phyloP scores from a whole-genome alignment of 2,797 vertebrate genomes.

The Acanthiza pusilla region DNA sequence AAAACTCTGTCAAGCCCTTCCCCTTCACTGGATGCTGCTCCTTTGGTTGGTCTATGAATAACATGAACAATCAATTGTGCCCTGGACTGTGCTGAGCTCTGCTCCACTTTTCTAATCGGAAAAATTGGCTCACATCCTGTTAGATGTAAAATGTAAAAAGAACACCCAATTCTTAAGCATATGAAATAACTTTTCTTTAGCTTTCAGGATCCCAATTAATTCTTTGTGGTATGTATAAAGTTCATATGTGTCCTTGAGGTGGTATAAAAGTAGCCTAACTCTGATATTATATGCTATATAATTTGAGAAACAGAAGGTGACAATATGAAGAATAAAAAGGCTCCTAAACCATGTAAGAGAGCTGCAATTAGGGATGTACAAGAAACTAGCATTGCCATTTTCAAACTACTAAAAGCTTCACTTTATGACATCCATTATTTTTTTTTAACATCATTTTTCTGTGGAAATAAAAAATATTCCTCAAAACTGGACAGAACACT shows the following conservation, averaged over 20 bases:
- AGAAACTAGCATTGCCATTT: background rate
- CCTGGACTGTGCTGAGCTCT: background rate
- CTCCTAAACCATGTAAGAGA: background rate
- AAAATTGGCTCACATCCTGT: background rate
- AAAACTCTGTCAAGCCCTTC: background rate
- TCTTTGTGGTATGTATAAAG: background rate
- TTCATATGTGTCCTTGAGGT: background rate
- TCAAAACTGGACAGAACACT: background rate
- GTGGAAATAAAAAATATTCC: background rate
- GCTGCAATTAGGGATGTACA: background rate
- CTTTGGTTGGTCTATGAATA: background rate
- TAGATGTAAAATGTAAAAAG: background rate
- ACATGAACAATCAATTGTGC: background rate
- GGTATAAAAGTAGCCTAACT: background rate
- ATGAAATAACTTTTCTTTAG: background rate
- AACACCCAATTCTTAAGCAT: background rate
- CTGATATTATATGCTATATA: background rate
- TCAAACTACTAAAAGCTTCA: background rate
- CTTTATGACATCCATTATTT: background rate
- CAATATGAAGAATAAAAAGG: background rate
- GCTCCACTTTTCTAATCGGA: background rate
- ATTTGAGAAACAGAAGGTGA: conserved; percentile 20
- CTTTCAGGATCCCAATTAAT: background rate
- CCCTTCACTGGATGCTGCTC: background rate
- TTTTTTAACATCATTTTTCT: background rate